A percentile compares a stretch with the other conserved stretches of the same genome.
Evolutionary conservation across 2,113 vertebrate species (phyloP).

Genomic region (Calidris pygmaea): DNA sequence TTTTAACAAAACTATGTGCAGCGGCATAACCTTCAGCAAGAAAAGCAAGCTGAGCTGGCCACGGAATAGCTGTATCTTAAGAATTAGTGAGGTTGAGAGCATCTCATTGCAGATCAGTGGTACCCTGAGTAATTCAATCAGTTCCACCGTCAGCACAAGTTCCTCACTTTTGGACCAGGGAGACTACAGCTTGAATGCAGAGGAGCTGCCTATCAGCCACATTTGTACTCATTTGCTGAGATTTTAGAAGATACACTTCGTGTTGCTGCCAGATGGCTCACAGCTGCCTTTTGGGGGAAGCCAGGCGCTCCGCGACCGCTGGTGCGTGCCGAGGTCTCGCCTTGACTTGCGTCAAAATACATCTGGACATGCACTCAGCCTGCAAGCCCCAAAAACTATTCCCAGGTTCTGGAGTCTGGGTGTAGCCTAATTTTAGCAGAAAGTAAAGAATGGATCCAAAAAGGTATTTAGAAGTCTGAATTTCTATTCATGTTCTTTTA

Average conservation of each 20-base stretch:
- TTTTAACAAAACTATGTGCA: neutral
- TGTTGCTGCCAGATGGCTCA: neutral
- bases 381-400: neutral
- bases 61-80: neutral
- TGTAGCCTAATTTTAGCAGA: neutral
- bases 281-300: neutral
- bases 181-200: neutral
- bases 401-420: neutral
- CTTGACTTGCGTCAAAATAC: neutral
- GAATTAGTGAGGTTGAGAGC: neutral
- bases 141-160: neutral
- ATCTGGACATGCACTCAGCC: neutral
- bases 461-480: neutral
- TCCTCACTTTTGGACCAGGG: neutral
- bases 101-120: neutral
- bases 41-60: neutral
- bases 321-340: rapidly evolving
- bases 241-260: neutral
- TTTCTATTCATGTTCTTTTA: neutral
- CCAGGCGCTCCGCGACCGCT: neutral
- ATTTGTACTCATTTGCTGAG: neutral
- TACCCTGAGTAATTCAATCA: neutral
- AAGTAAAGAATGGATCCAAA: neutral
- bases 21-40: neutral
- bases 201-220: neutral